A percentile compares a stretch with the other conserved stretches of the same genome.
Conservation (phyloP, 2,113 vertebrate species). For the Saccopteryx leptura region DNA sequence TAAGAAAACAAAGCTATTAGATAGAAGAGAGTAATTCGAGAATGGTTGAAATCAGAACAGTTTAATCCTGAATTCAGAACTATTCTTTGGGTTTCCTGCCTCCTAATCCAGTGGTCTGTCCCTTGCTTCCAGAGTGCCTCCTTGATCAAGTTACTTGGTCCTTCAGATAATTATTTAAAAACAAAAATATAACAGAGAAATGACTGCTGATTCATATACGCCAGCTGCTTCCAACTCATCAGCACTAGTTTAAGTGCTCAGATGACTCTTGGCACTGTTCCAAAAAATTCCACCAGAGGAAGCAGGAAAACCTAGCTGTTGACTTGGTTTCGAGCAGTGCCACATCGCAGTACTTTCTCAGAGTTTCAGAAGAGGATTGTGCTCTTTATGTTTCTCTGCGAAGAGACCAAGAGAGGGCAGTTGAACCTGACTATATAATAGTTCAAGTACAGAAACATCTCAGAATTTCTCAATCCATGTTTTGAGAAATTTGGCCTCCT, state of each 20-base stretch:
- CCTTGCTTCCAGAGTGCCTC: constrained; percentile 35
- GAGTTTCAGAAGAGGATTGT: constrained; percentile 10
- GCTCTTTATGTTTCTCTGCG: constrained; percentile 7
- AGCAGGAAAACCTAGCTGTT: constrained; percentile 10
- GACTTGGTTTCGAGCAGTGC: constrained; percentile 22
- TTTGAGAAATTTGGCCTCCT: constrained; percentile 43
- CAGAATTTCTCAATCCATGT: background rate
- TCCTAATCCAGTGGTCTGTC: background rate
- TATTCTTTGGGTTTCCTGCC: background rate
- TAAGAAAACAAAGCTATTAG: constrained; percentile 46
- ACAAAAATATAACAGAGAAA: constrained; percentile 30
- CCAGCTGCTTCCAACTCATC: constrained; percentile 42
- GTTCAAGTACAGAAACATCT: constrained; percentile 44
- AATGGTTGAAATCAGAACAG: background rate
- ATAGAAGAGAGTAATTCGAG: background rate
- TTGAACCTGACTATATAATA: constrained; percentile 23
- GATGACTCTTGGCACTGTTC: constrained; percentile 43
- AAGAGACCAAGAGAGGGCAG: constrained; percentile 52
- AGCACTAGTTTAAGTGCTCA: constrained; percentile 49
- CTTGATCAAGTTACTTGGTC: constrained; percentile 47
- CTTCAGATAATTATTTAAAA: constrained; percentile 9
- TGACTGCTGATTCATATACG: constrained; percentile 40
- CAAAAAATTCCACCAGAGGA: background rate
- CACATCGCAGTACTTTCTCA: background rate
- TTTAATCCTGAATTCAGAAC: constrained; percentile 42